Evolutionary conservation across 2,113 vertebrate genomes (phyloP).

Genomic region (Cromileptes altivelis): DNA sequence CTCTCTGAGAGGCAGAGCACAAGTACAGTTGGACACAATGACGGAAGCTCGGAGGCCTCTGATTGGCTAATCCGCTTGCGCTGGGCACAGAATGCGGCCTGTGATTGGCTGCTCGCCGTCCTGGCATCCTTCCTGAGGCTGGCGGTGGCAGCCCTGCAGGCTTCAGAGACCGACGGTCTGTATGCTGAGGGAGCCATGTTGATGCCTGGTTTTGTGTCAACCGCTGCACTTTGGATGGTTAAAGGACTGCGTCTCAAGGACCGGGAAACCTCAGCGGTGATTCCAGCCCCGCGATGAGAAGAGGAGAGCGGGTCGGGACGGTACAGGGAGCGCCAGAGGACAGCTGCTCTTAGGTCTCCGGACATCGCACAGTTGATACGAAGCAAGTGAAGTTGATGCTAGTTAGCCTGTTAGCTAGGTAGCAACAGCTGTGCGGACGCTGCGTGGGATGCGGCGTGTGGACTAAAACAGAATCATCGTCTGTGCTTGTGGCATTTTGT

Average conservation of each 20-base stretch:
- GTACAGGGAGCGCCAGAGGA: conserved; percentile 41
- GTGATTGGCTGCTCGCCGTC: conserved; percentile 70
- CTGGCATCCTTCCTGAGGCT: conserved; percentile 68
- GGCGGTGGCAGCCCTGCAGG: conserved; percentile 65
- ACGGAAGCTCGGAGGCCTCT: conserved; percentile 62
- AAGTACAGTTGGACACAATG: conserved; percentile 66
- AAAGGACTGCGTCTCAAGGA: conserved; percentile 48
- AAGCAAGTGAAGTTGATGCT: conserved; percentile 76
- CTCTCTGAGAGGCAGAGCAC: conserved; percentile 32
- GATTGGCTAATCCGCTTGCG: conserved; percentile 69
- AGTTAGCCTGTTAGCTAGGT: conserved; percentile 71
- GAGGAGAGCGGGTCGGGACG: conserved; percentile 53
- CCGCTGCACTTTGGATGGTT: conserved; percentile 61
- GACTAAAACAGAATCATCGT: conserved; percentile 53
- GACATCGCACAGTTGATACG: conserved; percentile 44
- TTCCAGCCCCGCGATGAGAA: conserved; percentile 71
- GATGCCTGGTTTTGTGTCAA: conserved; percentile 71
- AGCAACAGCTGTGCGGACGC: conserved; percentile 75
- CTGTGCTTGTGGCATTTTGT: conserved; percentile 31
- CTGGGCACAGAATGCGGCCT: conserved; percentile 45
- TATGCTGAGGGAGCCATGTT: conserved; percentile 80
- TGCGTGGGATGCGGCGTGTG: conserved; percentile 72
- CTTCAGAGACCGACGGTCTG: conserved; percentile 65
- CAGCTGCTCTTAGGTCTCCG: conserved; percentile 53
- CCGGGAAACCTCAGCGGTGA: conserved; percentile 58